These are phyloP conservation scores for Raja brachyura DNA, from an alignment of 2,113 vertebrate species.

Conservation along the genomic window DNA sequence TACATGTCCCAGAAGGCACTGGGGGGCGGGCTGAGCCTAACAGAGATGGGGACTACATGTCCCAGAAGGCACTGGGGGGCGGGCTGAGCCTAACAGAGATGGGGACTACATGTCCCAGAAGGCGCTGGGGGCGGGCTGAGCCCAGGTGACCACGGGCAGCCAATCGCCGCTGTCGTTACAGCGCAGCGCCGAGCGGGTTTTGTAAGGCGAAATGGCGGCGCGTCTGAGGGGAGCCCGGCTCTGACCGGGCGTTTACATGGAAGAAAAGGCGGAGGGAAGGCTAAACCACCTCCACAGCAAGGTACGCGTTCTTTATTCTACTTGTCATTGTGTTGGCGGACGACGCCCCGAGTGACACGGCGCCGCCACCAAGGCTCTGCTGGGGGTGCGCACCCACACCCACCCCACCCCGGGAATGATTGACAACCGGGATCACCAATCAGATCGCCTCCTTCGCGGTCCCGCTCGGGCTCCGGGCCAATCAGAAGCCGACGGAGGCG, in stretches of 20 bases:
- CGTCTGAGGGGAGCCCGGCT: conserved; percentile 21
- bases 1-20: no score
- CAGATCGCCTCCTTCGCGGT: not conserved
- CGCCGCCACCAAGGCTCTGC: not conserved
- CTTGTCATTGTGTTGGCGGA: not conserved
- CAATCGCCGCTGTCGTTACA: conserved; percentile 47
- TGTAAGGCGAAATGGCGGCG: conserved; percentile 46
- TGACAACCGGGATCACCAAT: not conserved
- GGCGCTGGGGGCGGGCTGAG: not conserved
- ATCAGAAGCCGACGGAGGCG: not conserved
- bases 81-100: no score
- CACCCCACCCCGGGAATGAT: not conserved
- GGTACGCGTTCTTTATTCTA: not conserved
- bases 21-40: no score
- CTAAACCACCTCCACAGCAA: not conserved
- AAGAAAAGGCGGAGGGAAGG: not conserved
- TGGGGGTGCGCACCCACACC: not conserved
- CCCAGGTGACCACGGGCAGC: rapidly evolving
- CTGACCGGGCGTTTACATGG: not conserved
- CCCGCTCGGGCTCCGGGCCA: not conserved
- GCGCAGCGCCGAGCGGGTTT: conserved; percentile 18
- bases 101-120: conserved; percentile 41
- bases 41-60: no score
- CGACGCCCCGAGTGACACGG: not conserved
- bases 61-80: no score